phyloP scores from a whole-genome alignment of 1,140 invertebrate genomes.

The Drosophila ananassae region DNA sequence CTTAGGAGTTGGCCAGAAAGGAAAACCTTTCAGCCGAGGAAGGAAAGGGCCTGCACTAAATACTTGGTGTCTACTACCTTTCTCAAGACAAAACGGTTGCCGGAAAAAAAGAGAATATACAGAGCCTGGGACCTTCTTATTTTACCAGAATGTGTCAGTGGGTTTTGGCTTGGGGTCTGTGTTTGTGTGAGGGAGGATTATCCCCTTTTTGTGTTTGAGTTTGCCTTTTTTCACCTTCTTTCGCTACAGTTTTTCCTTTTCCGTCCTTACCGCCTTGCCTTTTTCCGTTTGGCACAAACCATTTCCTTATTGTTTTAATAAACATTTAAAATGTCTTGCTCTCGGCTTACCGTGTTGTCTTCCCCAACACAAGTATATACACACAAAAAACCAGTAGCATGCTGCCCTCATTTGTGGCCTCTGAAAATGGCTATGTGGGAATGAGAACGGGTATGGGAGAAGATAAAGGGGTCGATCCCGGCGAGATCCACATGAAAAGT shows the following conservation, averaged over 20 bases:
- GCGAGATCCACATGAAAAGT: slow-evolving; percentile 70
- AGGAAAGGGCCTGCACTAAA: slow-evolving; percentile 60
- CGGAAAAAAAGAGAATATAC: slow-evolving; percentile 42
- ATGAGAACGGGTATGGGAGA: neutral
- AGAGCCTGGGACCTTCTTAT: slow-evolving; percentile 56
- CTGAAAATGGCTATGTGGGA: slow-evolving; percentile 1
- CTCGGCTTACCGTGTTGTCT: slow-evolving; percentile 54
- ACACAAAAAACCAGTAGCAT: slow-evolving; percentile 65
- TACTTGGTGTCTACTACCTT: slow-evolving; percentile 64
- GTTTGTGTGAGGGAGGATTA: slow-evolving; percentile 65
- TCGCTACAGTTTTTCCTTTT: slow-evolving; percentile 48
- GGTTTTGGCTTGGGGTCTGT: slow-evolving; percentile 21
- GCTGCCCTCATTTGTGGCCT: slow-evolving; percentile 64
- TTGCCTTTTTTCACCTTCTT: slow-evolving; percentile 71
- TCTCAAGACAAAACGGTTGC: slow-evolving; percentile 61
- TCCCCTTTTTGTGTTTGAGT: slow-evolving; percentile 73
- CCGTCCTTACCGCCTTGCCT: slow-evolving; percentile 10
- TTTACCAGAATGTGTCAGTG: slow-evolving; percentile 28
- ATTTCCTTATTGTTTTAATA: slow-evolving; percentile 83
- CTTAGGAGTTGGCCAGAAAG: slow-evolving; percentile 46
- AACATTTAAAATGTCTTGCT: slow-evolving; percentile 83
- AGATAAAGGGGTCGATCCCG: slow-evolving; percentile 36
- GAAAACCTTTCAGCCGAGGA: slow-evolving; percentile 66
- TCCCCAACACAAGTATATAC: neutral
- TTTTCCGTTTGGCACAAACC: slow-evolving; percentile 62